These are phyloP conservation scores for Phrynocephalus versicolor DNA, from an alignment of 2,113 vertebrate genomes.

Conservation along the genomic window DNA sequence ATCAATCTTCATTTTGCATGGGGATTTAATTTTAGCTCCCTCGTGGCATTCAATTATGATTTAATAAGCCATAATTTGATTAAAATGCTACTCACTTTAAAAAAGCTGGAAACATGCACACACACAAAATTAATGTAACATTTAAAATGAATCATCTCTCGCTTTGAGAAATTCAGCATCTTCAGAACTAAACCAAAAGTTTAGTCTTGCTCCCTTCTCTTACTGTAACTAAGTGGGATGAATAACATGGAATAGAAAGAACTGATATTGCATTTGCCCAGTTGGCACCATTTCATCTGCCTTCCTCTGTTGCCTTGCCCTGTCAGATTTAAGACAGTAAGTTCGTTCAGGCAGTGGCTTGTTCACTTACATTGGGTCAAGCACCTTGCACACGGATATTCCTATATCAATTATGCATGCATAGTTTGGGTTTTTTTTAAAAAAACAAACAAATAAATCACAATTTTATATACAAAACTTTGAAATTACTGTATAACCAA, in stretches of 20 bases:
- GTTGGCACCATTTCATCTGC: neutral
- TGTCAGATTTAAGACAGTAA: neutral
- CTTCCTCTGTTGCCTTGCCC: too few species aligned
- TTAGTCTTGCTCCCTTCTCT: neutral
- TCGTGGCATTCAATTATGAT: conserved; percentile 48
- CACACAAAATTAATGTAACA: conserved; percentile 46
- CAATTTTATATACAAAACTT: too few species aligned
- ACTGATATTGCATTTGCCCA: too few species aligned
- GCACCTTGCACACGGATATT: neutral
- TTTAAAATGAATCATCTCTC: conserved; percentile 32
- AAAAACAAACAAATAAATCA: too few species aligned
- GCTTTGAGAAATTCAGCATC: neutral
- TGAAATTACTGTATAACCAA: too few species aligned
- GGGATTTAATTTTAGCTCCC: conserved; percentile 32
- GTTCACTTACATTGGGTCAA: neutral
- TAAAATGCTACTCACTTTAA: conserved; percentile 50
- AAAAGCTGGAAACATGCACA: conserved; percentile 33
- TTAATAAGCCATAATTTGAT: conserved; percentile 63
- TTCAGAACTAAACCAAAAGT: conserved; percentile 16
- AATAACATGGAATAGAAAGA: neutral
- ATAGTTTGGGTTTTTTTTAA: too few species aligned
- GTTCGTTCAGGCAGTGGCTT: neutral
- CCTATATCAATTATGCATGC: neutral
- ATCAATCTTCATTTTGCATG: conserved; percentile 36
- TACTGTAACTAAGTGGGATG: neutral